A percentile compares a stretch with the other conserved stretches of the same genome.
These are phyloP conservation scores for Melinaea marsaeus DNA, from an alignment of 2,888 invertebrate species.

Conservation along the genomic window DNA sequence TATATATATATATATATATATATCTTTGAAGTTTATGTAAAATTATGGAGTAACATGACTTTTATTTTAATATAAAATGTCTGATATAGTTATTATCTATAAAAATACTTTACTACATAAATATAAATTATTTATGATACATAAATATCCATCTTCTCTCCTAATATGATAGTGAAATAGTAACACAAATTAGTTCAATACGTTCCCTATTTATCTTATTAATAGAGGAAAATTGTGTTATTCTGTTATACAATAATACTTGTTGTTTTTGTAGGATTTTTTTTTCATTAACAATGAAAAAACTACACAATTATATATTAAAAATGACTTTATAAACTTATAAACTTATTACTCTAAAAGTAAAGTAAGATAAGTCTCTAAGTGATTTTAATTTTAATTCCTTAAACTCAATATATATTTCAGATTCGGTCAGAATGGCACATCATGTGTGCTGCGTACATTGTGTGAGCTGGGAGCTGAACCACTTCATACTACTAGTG, in stretches of 20 bases:
- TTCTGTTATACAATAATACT: background rate
- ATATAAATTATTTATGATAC: too few relatives aligned
- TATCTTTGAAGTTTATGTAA: too few relatives aligned
- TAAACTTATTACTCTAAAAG: too few relatives aligned
- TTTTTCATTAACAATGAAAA: slow-evolving; percentile 2
- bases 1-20: too few relatives aligned
- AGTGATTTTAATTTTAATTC: too few relatives aligned
- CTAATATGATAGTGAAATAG: background rate
- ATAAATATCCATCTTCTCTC: background rate
- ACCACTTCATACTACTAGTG: slow-evolving; percentile 76
- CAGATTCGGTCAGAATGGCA: slow-evolving; percentile 82
- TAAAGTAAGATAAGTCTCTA: too few relatives aligned
- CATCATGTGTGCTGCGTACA: slow-evolving; percentile 80
- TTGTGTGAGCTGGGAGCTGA: slow-evolving; percentile 82
- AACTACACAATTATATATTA: too few relatives aligned
- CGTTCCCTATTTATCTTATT: slow-evolving; percentile 3
- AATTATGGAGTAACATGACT: too few relatives aligned
- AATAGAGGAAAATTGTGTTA: slow-evolving; percentile 3
- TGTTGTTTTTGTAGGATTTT: slow-evolving; percentile 13
- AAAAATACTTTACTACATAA: too few relatives aligned
- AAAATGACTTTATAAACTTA: too few relatives aligned
- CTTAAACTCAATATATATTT: slow-evolving; percentile 19
- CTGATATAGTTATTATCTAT: too few relatives aligned
- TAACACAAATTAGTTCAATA: background rate
- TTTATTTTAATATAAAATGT: too few relatives aligned